Evolutionary conservation across 2,888 invertebrate genomes (phyloP).

Genomic region (Pseudoips prasinana): DNA sequence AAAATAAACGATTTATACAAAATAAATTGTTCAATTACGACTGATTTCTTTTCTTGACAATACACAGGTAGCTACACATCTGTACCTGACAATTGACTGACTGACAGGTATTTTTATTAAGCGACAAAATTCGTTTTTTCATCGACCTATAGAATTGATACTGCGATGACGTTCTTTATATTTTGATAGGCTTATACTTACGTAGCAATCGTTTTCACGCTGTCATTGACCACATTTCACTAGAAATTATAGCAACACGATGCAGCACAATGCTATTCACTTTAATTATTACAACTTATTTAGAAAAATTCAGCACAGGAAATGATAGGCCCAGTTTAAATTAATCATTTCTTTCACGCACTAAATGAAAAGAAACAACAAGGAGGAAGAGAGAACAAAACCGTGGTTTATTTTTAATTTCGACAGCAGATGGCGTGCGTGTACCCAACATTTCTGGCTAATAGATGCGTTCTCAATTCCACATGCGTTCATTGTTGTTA

Average conservation of each 20-base stretch:
- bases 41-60: constrained; percentile 54
- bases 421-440: constrained; percentile 49
- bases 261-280: constrained; percentile 45
- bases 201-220: constrained; percentile 74
- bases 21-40: constrained; percentile 62
- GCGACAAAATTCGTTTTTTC: constrained; percentile 37
- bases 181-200: constrained; percentile 69
- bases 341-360: constrained; percentile 56
- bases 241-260: constrained; percentile 57
- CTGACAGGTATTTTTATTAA: constrained; percentile 51
- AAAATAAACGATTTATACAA: constrained; percentile 55
- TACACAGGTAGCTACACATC: constrained; percentile 42
- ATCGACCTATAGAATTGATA: constrained; percentile 21
- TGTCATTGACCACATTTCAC: constrained; percentile 79
- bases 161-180: constrained; percentile 19
- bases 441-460: not conserved
- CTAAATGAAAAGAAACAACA: constrained; percentile 64
- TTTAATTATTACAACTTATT: constrained; percentile 35
- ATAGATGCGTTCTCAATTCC: constrained; percentile 12
- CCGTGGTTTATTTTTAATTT: constrained; percentile 36
- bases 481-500: no score
- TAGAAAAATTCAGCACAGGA: constrained; percentile 43
- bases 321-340: constrained; percentile 52
- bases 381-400: constrained; percentile 48
- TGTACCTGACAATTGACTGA: constrained; percentile 41